phyloP scores from a whole-genome alignment of 2,113 vertebrate species.

The Pagrus major region DNA sequence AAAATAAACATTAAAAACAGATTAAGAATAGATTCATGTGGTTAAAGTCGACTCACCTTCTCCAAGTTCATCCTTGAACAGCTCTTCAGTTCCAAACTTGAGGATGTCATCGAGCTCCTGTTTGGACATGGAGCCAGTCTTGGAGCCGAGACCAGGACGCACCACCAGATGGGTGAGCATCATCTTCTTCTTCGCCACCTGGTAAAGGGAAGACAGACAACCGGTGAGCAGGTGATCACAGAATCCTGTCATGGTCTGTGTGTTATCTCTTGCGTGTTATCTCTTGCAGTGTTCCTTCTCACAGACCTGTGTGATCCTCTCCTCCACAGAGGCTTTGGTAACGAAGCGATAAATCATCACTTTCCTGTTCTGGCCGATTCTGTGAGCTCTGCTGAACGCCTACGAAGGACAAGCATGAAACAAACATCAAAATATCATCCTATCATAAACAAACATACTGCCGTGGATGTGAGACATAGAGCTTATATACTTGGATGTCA shows the following conservation, averaged over 20 bases:
- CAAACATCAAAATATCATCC: neutral
- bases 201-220: neutral
- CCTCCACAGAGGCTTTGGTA: constrained; percentile 97
- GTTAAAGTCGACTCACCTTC: constrained; percentile 82
- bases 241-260: neutral
- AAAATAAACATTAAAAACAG: neutral
- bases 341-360: constrained; percentile 99
- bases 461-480: neutral
- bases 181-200: constrained; percentile 99
- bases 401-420: constrained; percentile 57
- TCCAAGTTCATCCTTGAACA: constrained; percentile 95
- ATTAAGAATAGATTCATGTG: neutral
- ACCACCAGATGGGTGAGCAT: constrained; percentile 99
- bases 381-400: constrained; percentile 98
- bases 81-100: constrained; percentile 97
- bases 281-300: neutral
- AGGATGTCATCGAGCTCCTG: constrained; percentile 99
- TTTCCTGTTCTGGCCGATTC: constrained; percentile 98
- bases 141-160: constrained; percentile 95
- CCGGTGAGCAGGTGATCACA: neutral
- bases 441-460: neutral
- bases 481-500: constrained; percentile 92
- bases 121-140: constrained; percentile 98
- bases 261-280: neutral
- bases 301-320: constrained; percentile 94